Evolutionary conservation across 2,113 vertebrate genomes (phyloP).

Genomic region (Regulus satrapa): DNA sequence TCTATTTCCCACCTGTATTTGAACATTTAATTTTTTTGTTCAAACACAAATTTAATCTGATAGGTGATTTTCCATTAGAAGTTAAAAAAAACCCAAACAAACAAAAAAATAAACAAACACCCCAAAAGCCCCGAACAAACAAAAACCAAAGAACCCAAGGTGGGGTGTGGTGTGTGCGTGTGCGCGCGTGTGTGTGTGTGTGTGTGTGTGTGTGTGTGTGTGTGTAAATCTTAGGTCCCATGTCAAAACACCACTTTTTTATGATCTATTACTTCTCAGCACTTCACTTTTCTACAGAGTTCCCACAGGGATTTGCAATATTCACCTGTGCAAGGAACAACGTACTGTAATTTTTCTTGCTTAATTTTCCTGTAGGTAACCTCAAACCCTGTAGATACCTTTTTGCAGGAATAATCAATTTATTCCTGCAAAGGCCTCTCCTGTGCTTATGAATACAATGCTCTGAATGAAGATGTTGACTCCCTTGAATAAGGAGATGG

Average conservation of each 20-base stretch:
- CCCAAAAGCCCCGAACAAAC: neutral
- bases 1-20: neutral
- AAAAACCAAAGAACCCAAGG: neutral
- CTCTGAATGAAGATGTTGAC: neutral
- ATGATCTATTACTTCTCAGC: neutral
- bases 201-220: too few relatives aligned
- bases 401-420: neutral
- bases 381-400: neutral
- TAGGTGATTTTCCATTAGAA: neutral
- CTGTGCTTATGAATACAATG: neutral
- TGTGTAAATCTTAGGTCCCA: rapidly evolving
- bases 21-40: neutral
- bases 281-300: neutral
- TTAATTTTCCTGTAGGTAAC: neutral
- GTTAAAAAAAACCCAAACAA: neutral
- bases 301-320: neutral
- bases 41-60: neutral
- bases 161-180: too few relatives aligned
- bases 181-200: too few relatives aligned
- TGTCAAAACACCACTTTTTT: neutral
- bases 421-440: neutral
- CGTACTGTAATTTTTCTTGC: neutral
- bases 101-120: neutral
- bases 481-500: neutral
- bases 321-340: neutral